Evolutionary conservation across 1,140 invertebrate genomes (phyloP), one percentile per base, ranked within the genome.

Genomic region (Temnothorax longispinosus): DNA sequence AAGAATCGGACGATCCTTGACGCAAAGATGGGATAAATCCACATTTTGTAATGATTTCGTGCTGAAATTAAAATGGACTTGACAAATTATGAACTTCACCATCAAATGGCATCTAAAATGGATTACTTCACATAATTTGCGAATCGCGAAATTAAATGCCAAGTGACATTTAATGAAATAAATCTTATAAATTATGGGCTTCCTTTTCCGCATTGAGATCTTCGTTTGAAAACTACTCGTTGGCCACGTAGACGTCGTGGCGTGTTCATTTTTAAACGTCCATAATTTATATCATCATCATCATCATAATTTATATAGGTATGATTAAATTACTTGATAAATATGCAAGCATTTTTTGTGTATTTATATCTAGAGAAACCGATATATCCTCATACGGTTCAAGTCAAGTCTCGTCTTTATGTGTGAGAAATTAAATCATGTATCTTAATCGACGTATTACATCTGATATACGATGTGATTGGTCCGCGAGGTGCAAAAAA

Each of bases 261-360:
- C 41, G n/a, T n/a, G 8, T 78, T 38, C 3, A 27, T 54, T 69
- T 15, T 27, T 41, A 5, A 80, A 67, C 56, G 21, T 52, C 3
- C 11, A 13, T 38, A 56, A 81, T 81, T 41, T 71, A 81, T 81
- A 35, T 32, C 11, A 38, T 27, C 35, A 27, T 27, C 27, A 27
- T 27, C 27, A 27, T 27, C 27, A 27, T 27, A 27, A 27, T 27
- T 27, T 27, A 27, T 27, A 1, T 27, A 27, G 27, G 27, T 56
- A 21, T 32, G 13, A 81, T 69, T 67, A 80, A 67, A 67, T 52
- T 47, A 21, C 2, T 60, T 7, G 21, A 71, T 71, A 82, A 82
- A 58, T 82, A 72, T 82, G 65, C 21, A 82, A 44, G 15, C 10
- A 21, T 58, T 56, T 82, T 82, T 72, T 47, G 10, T 6, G 0